phyloP scores from a whole-genome alignment of 2,113 vertebrate species.

The Nanorana parkeri region DNA sequence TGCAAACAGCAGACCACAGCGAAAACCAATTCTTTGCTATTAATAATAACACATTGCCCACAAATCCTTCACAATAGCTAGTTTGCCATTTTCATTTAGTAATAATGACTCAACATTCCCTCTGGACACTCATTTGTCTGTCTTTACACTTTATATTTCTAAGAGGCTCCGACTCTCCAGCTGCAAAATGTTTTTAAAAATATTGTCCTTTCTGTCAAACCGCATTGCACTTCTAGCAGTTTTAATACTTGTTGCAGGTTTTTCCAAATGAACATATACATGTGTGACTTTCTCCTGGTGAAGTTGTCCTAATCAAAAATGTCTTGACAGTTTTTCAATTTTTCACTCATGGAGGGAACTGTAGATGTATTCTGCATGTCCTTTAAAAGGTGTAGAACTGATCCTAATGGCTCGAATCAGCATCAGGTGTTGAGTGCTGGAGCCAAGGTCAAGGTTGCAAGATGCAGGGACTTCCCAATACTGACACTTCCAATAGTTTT shows the following conservation, averaged over 20 bases:
- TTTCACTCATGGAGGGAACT: no score
- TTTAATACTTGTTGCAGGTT: not conserved
- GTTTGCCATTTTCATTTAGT: not conserved
- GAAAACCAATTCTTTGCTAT: not conserved
- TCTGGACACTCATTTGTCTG: not conserved
- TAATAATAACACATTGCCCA: constrained; percentile 16
- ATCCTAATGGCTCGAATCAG: no score
- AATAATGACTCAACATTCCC: constrained; percentile 1
- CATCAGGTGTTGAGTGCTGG: no score
- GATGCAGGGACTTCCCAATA: no score
- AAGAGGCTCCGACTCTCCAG: not conserved
- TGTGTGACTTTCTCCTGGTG: not conserved
- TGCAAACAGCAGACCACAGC: not conserved
- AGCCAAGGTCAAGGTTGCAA: no score
- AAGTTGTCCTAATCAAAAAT: no score
- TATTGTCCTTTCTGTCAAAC: not conserved
- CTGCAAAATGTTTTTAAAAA: not conserved
- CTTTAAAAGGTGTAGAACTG: no score
- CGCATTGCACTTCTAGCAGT: not conserved
- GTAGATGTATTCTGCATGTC: no score
- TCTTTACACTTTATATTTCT: constrained; percentile 15
- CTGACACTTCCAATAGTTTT: no score
- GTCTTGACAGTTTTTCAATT: no score
- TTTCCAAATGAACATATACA: not conserved
- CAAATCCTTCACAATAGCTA: constrained; percentile 8